Evolutionary conservation across 30 jellyfish, hydroid and myxozoan genomes (phyloP).

Genomic region (Chironex yamaguchii): DNA sequence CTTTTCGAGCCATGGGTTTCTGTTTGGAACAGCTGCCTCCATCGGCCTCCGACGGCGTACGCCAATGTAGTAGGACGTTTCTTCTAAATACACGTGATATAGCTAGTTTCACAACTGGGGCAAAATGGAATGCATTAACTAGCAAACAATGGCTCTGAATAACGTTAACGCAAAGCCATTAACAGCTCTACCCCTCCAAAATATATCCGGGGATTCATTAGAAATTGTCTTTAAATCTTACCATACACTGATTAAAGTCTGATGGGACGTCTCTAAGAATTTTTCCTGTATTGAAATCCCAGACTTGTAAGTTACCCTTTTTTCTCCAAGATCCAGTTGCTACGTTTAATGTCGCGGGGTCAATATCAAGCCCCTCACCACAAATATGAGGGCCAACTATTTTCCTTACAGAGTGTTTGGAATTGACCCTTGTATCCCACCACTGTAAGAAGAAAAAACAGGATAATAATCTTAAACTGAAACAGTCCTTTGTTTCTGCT

Average conservation of each 20-base stretch:
- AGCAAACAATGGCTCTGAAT: too few species aligned
- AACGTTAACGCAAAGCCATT: neutral
- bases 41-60: too few species aligned
- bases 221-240: conserved; percentile 52
- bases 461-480: too few species aligned
- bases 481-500: too few species aligned
- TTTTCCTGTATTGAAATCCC: conserved; percentile 92
- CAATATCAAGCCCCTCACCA: conserved; percentile 97
- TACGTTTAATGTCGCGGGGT: conserved; percentile 74
- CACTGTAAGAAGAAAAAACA: conserved; percentile 56
- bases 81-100: too few species aligned
- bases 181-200: neutral
- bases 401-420: conserved; percentile 74
- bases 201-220: too few species aligned
- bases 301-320: conserved; percentile 77
- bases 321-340: conserved; percentile 98
- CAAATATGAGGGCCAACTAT: conserved; percentile 96
- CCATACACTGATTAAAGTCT: conserved; percentile 86
- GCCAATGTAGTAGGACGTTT: too few species aligned
- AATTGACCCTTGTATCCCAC: conserved; percentile 90
- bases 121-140: too few species aligned
- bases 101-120: too few species aligned
- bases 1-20: too few species aligned
- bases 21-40: too few species aligned
- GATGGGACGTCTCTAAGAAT: conserved; percentile 74